Evolutionary conservation across 2,888 invertebrate species (phyloP).

Genomic region (Apotomis turbidana): DNA sequence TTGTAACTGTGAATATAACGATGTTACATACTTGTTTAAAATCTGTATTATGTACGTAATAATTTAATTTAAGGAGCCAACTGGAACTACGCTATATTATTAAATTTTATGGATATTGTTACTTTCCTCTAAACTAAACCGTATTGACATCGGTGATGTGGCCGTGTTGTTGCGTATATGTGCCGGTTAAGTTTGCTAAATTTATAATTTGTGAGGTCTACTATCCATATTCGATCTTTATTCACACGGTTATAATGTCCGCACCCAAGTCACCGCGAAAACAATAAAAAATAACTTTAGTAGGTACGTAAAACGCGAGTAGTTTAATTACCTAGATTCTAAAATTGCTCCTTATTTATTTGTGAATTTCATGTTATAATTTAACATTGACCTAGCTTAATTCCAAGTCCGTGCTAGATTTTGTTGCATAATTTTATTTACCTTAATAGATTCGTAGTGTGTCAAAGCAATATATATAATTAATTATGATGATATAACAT

Average conservation of each 20-base stretch:
- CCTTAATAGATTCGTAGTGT: background rate
- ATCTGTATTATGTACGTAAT: slow-evolving; percentile 14
- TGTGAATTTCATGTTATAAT: no score
- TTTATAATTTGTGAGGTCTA: background rate
- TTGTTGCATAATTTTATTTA: background rate
- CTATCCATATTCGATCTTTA: background rate
- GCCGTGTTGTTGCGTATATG: background rate
- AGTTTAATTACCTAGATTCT: no score
- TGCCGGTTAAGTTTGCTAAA: background rate
- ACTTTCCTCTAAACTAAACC: background rate
- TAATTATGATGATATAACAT: no score
- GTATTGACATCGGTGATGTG: slow-evolving; percentile 2
- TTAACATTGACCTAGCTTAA: no score
- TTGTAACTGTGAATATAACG: slow-evolving; percentile 49
- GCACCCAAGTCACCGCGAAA: background rate
- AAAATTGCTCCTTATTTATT: no score
- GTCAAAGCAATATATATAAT: background rate
- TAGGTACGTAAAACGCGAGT: no score
- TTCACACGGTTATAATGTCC: background rate
- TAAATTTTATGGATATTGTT: background rate
- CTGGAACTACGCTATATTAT: slow-evolving; percentile 12
- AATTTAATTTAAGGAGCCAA: slow-evolving; percentile 14
- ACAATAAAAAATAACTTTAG: background rate
- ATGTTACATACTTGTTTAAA: slow-evolving; percentile 35
- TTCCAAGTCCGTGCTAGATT: background rate